Percentiles rank a stretch among this genome's conserved stretches.
Evolutionary conservation across 1,140 invertebrate genomes (phyloP).

Genomic region (Ladona fulva): DNA sequence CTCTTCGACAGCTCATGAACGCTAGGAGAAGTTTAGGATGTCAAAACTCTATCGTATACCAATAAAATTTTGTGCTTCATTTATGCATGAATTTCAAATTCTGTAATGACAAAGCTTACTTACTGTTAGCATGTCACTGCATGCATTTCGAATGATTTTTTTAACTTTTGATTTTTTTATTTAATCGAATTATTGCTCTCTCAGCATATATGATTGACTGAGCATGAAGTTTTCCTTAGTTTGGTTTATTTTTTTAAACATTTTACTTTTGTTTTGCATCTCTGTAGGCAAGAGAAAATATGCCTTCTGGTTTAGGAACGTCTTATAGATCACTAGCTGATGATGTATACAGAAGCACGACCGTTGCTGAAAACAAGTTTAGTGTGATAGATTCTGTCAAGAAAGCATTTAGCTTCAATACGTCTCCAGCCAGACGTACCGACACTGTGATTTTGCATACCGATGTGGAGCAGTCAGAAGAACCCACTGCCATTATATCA

Average conservation of each 20-base stretch:
- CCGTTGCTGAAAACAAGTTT: conserved; percentile 44
- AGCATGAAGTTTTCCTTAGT: conserved; percentile 14
- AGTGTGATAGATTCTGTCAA: conserved; percentile 50
- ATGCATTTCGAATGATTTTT: not conserved
- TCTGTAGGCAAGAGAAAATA: conserved; percentile 24
- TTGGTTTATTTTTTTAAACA: conserved; percentile 19
- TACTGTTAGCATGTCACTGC: too few species aligned
- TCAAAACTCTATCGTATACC: too few species aligned
- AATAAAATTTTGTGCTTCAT: not conserved
- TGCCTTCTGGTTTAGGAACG: conserved; percentile 49
- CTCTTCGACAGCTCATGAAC: too few species aligned
- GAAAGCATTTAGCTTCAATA: conserved; percentile 49
- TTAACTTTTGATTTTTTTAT: conserved; percentile 17
- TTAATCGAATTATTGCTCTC: conserved; percentile 15
- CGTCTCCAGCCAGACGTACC: conserved; percentile 36
- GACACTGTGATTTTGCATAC: conserved; percentile 38
- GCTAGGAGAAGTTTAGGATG: too few species aligned
- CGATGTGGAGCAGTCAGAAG: conserved; percentile 28
- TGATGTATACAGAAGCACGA: conserved; percentile 54
- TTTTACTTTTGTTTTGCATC: conserved; percentile 18
- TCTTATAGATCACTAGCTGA: conserved; percentile 53
- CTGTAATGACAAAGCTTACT: not conserved
- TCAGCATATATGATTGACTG: not conserved
- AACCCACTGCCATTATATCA: not conserved
- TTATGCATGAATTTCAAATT: not conserved